Evolutionary conservation across 2,888 invertebrate species (phyloP), one percentile per base, ranked within the genome.

Genomic region (Synergus umbraculus): DNA sequence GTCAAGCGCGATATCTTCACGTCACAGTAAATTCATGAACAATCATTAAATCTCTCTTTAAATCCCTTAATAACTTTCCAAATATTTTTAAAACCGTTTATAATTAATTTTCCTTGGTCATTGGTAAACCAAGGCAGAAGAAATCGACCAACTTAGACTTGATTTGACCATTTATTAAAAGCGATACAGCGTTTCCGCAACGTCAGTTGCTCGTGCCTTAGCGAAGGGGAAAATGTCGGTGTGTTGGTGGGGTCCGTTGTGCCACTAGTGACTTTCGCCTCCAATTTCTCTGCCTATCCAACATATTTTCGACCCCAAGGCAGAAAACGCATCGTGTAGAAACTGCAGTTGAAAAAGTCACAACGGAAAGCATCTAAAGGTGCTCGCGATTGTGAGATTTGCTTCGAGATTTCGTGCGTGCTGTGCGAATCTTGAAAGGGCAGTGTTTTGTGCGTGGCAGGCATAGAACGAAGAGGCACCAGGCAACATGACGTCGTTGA

Each of bases 171-270:
- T 37, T 54, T 37, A 10, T 54, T 37, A 10, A 29, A 73, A 37
- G n/a, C 54, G 54, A 49, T 37, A 18, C 41, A 58, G 41, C 78
- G 54, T 67, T 67, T 78, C 78, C 78, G 78, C 58, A 67, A 78
- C 78, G 78, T 78, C 78, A 66, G 78, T 78, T 65, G 77, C 49
- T 65, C 60, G 78, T 78, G 58, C 18, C 73, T 79, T 81, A 84
- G 87, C 88, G 89, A 88, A 89, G 88, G 87, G 92, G 93, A 93
- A 94, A 93, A 94, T 94, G 94, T 94, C 93, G 94, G 93, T 93
- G 93, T 93, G 93, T 93, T 93, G 90, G 90, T 93, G 91, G 90
- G 89, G 88, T 88, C 87, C 86, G 86, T 87, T 88, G 89, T 90
- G 88, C 87, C 88, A 88, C 86, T 87, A 90, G 88, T 88, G 88